Base-by-base conservation (phyloP, 2,888 invertebrate genomes). In the Elgonia sp. region DNA sequence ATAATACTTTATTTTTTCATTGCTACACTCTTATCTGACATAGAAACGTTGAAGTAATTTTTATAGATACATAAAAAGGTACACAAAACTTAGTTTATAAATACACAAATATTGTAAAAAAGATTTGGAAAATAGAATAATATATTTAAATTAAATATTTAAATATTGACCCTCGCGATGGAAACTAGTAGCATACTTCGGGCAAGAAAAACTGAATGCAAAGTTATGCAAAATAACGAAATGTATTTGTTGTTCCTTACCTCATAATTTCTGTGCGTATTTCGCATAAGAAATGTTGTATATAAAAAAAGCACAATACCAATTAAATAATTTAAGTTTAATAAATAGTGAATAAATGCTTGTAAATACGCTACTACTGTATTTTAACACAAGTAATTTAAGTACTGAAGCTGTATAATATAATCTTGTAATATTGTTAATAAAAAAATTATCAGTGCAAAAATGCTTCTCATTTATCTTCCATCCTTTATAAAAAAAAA, bases 131-230 rank as follows among this genome's bases (percentile, higher is more conserved):
- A 39, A 46, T 55, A 14, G 37, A 62, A 46, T 42, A 65, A 29
- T 55, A 62, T 79, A 20, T 40, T 67, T 20, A 9, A 18, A 29
- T 60, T 18, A 60, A 14, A 57, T 46, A 14, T 46, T 16, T 4
- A 70, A 57, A 50, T 6, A 63, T 70, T 84, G 82, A 84, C 82
- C 50, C 14, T 87, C 69, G 87, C 83, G 84, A 81, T 88, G 83
- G 40, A 84, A 84, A 84, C 53, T 84, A 37, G 82, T 81, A 88
- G 87, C 87, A 88, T 57, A 72, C 57, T 84, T 84, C 79, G 87
- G 77, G 55, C n/a, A 75, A 85, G n/a, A 63, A 63, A 53, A 76
- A 70, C 20, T 65, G 21, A 65, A 70, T 72, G 21, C 53, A 75
- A 73, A 53, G 8, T 55, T 14, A 55, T 76, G 65, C 69, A 72